Evolutionary conservation across 2,797 vertebrate species (phyloP).

Genomic region (Delichon dasypus): DNA sequence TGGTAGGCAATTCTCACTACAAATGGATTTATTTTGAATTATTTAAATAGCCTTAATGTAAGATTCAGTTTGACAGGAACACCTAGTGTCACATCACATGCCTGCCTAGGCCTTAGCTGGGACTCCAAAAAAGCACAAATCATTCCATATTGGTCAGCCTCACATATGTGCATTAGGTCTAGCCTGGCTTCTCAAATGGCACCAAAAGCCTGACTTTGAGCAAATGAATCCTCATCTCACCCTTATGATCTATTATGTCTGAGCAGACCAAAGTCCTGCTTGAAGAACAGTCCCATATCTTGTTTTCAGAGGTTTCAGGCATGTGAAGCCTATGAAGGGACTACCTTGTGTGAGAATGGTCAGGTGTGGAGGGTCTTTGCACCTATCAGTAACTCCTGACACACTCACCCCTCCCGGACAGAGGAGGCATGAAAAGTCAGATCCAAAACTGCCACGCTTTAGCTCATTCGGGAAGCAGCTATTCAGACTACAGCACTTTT

Average conservation of each 20-base stretch:
- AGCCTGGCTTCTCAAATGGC: neutral
- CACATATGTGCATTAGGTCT: fast-evolving
- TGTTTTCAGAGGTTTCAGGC: neutral
- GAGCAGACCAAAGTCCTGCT: neutral
- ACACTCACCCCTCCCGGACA: neutral
- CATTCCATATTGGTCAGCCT: neutral
- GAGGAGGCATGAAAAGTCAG: neutral
- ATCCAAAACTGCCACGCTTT: neutral
- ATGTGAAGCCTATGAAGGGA: neutral
- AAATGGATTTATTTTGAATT: neutral
- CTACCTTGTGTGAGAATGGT: neutral
- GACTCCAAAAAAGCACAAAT: neutral
- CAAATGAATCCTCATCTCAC: neutral
- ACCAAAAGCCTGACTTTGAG: neutral
- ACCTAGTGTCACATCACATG: neutral
- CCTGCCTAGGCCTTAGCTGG: neutral
- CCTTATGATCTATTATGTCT: neutral
- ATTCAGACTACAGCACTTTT: neutral
- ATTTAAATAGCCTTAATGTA: neutral
- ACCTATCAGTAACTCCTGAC: fast-evolving
- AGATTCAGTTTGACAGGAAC: neutral
- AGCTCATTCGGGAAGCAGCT: neutral
- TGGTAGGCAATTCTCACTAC: neutral
- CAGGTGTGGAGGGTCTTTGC: neutral
- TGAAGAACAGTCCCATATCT: neutral